Base-by-base conservation (phyloP, 2,888 invertebrate genomes). In the Pyrrhia umbra region DNA sequence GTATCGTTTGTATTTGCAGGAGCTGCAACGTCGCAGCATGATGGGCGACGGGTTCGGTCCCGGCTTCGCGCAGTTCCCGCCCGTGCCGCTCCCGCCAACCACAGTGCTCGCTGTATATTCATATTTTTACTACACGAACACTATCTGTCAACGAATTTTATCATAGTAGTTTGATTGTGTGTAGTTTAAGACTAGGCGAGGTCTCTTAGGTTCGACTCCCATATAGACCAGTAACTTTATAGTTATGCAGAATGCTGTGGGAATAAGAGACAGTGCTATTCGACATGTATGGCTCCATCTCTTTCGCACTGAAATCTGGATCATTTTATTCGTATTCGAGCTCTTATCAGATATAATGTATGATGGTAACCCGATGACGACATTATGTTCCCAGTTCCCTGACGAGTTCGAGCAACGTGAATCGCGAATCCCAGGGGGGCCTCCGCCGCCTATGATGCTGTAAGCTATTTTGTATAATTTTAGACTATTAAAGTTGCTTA, bases 11-110 rank as follows among this genome's bases (percentile, higher is more conserved):
- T 34, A 27, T 63, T 59, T 49, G 0, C 73, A 93, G 95, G 93
- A 95, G 88, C 87, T 95, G 72, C 95, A 95, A 79, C 91, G 95
- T 0, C 91, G 95, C 54, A 92, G 90, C 34, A 91, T 93, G 89
- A 90, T 93, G 83, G 90, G 90, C 20, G 91, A 91, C 5, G 81
- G 86, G 16, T 79, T 81, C 59, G 74, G 70, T 15, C 58, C 80
- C 49, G 71, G 84, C 55, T 75, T 78, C 74, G 49, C 74, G 2
- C 84, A 67, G 67, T 84, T 81, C 80, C 82, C 79, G 40, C 82
- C 81, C 3, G 82, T 83, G 61, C 83, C 87, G 21, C 75, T 87
- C 30, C 82, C 87, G 20, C 82, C 86, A 21, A 81, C 85, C 23
- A 72, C 87, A 16, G 81, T 89, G 55, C 81, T 88, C 13, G 81